Base-by-base conservation (phyloP, 2,113 vertebrate species). In the Cavia aperea region DNA sequence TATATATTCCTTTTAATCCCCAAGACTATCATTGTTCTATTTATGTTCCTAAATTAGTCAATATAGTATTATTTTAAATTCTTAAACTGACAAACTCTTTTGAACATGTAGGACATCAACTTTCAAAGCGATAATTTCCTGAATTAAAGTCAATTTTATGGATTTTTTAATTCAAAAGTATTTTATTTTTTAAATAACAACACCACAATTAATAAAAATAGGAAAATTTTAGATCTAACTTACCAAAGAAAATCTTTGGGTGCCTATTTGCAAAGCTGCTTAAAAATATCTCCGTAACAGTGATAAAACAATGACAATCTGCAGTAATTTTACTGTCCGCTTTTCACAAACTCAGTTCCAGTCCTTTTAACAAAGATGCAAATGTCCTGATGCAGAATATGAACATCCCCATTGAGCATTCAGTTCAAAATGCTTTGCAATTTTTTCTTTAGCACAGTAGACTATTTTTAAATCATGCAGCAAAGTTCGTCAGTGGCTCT, bases 401-500 rank as follows among this genome's bases (percentile, higher is more conserved):
- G 79, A 94, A 88, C 70, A 95, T 39, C 31, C 66, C 65, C 84
- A 92, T 1, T 92, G 70, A 95, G 87, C n/a, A 92, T 63, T 95
- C 90, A 92, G 68, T 91, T 93, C 60, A 95, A 93, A 93, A 89
- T 56, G 39, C 29, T 81, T 95, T 62, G 58, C 36, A 66, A 9
- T 81, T 90, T 91, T 96, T 88, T 70, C 93, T 87, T 92, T 58
- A 92, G 85, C 56, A 94, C 46, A 90, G 36, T 90, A 49, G 63
- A 92, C 86, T 94, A 93, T 95, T 95, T 96, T 93, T 95, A 93
- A 86, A 94, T 51, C 75, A 89, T 39, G 39, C 68, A 95, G 24
- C 92, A 36, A 96, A 95, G 68, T 93, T 95, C 63, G 93, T 95
- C 73, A 95, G 86, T 94, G 68, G 66, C 88, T 94, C 88, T 95